These are phyloP conservation scores for Eucriotettix oculatus DNA, from an alignment of 2,888 invertebrate species.

Conservation along the genomic window DNA sequence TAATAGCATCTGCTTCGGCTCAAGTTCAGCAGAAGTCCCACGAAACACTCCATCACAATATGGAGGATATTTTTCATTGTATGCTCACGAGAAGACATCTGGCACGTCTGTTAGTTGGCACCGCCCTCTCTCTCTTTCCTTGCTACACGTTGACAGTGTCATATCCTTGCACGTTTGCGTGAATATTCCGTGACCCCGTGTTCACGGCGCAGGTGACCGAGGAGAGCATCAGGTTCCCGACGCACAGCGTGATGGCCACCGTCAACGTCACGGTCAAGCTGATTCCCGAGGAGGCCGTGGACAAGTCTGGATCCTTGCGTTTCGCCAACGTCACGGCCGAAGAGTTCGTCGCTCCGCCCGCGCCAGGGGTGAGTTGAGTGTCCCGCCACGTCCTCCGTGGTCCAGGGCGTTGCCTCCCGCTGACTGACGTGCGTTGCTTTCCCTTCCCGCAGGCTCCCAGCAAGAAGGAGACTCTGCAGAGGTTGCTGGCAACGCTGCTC, in stretches of 20 bases:
- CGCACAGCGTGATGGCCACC: constrained; percentile 60
- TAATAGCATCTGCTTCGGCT: too few relatives aligned
- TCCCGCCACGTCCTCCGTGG: background rate
- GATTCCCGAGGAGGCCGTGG: constrained; percentile 81
- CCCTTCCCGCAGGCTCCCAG: constrained; percentile 35
- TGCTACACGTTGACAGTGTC: too few relatives aligned
- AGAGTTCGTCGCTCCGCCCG: constrained; percentile 55
- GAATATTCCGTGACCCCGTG: background rate
- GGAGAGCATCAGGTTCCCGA: constrained; percentile 36
- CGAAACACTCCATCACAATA: too few relatives aligned
- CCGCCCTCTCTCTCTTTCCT: too few relatives aligned
- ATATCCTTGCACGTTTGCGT: too few relatives aligned
- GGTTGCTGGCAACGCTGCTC: constrained; percentile 48
- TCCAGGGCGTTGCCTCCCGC: background rate
- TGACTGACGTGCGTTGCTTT: too few relatives aligned
- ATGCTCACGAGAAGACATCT: too few relatives aligned
- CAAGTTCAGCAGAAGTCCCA: too few relatives aligned
- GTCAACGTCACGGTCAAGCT: constrained; percentile 76
- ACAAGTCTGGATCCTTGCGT: constrained; percentile 81
- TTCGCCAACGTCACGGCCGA: constrained; percentile 68
- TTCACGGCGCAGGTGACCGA: constrained; percentile 40
- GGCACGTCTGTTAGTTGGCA: too few relatives aligned
- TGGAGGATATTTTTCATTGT: too few relatives aligned
- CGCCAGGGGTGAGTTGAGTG: constrained; percentile 17
- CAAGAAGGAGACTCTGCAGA: constrained; percentile 53